Evolutionary conservation across 2,113 vertebrate genomes (phyloP), one percentile per base, ranked within the genome.

Genomic region (Bubalus kerabau): DNA sequence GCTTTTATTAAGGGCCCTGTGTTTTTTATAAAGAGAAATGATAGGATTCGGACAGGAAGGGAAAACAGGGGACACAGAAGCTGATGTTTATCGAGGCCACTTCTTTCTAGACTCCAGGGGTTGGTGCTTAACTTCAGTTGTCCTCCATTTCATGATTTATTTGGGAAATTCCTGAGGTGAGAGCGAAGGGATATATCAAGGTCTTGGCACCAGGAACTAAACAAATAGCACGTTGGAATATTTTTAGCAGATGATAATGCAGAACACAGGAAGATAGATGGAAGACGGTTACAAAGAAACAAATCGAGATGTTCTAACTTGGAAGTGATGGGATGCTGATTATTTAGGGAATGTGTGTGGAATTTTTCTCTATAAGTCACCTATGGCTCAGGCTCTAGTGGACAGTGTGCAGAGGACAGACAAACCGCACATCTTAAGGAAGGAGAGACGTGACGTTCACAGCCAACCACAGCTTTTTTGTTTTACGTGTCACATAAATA

Each of bases 131-230:
- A 26, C 8, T 14, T 54, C 23, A 21, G 1, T 59, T 16, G 52
- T 67, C 36, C 32, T 78, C 17, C 52, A 2, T 64, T 50, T 85
- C 26, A 46, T 26, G 92, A 64, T 91, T 97, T 86, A 93, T 96
- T 87, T 91, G 95, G 94, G 90, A 87, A 82, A 93, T 95, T 95
- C 89, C 96, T 83, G 46, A 90, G 56, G 86, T 80, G 81, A 82
- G 74, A 57, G 89, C 56, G 46, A 24, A 94, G 78, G 15, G 30
- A 12, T 32, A 12, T 26, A 43, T 13, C 11, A 19, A 87, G 71
- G n/a, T 30, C 30, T 46, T 96, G 94, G 92, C 95, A 81, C 74
- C 11, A 9, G 1, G 54, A 54, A 28, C 46, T 15, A 12, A 87
- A 76, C 80, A 76, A 59, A 54, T 17, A 83, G 36, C 13, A n/a